A percentile compares a stretch with the other conserved stretches of the same genome.
These are phyloP conservation scores for Dasysyrphus albostriatus DNA, from an alignment of 2,888 invertebrate species.

Conservation along the genomic window DNA sequence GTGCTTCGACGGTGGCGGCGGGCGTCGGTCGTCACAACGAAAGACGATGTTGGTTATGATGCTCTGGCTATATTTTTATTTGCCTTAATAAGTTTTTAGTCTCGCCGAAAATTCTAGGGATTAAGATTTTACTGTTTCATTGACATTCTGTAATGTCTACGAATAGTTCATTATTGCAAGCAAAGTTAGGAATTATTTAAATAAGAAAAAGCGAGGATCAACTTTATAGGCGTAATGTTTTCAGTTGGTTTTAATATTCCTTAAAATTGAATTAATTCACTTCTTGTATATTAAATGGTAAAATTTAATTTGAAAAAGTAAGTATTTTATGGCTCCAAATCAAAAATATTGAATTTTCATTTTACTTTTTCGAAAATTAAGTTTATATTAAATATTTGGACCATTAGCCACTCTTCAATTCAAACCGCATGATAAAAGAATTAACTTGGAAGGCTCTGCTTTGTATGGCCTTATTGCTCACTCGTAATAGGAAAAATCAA, in stretches of 20 bases:
- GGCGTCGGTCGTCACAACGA: not conserved
- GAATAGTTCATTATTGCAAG: not conserved
- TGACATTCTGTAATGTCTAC: not conserved
- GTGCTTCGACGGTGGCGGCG: too few relatives aligned
- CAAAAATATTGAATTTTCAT: too few relatives aligned
- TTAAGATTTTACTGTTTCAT: not conserved
- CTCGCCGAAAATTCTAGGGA: not conserved
- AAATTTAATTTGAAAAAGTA: not conserved
- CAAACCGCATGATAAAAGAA: too few relatives aligned
- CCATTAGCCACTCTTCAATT: too few relatives aligned
- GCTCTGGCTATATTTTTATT: slow-evolving; percentile 47
- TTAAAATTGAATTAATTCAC: not conserved
- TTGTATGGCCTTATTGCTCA: too few relatives aligned
- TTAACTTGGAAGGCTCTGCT: too few relatives aligned
- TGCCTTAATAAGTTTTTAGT: slow-evolving; percentile 25
- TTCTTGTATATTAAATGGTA: too few relatives aligned
- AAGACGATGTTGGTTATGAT: not conserved
- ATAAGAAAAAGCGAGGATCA: not conserved
- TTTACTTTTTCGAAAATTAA: too few relatives aligned
- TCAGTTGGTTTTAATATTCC: not conserved
- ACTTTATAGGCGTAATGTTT: not conserved
- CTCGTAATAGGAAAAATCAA: too few relatives aligned
- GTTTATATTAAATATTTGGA: too few relatives aligned
- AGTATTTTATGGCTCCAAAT: not conserved
- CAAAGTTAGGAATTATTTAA: not conserved